These are phyloP conservation scores for Oeneis ivallda DNA, from an alignment of 2,888 invertebrate species.

Conservation along the genomic window DNA sequence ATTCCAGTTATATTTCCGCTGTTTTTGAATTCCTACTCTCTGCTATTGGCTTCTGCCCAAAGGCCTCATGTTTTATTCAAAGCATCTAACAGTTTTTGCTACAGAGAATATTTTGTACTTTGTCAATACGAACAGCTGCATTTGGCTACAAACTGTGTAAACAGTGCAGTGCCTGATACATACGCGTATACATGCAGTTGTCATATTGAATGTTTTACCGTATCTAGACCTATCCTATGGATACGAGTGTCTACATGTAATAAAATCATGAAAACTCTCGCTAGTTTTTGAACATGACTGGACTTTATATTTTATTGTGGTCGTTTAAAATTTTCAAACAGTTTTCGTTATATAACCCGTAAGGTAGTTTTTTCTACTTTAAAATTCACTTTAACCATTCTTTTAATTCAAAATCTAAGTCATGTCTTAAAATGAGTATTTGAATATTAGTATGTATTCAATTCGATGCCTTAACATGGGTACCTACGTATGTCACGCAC, in stretches of 20 bases:
- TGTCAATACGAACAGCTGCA: slow-evolving; percentile 29
- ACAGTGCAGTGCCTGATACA: slow-evolving; percentile 4
- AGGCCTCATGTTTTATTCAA: slow-evolving; percentile 33
- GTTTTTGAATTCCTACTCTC: slow-evolving; percentile 22
- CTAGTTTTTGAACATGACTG: background rate
- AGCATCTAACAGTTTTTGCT: slow-evolving; percentile 28
- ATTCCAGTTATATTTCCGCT: slow-evolving; percentile 12
- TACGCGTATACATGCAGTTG: background rate
- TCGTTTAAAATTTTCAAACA: too few relatives aligned
- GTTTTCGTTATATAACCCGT: too few relatives aligned
- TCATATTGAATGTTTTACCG: background rate
- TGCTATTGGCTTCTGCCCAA: slow-evolving; percentile 24
- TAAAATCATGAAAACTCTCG: background rate
- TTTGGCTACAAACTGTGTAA: slow-evolving; percentile 12
- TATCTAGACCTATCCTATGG: background rate
- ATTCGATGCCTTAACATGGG: too few relatives aligned
- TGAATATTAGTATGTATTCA: too few relatives aligned
- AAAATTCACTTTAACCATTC: too few relatives aligned
- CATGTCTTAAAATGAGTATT: too few relatives aligned
- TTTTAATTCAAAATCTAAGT: too few relatives aligned
- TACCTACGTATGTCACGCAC: too few relatives aligned
- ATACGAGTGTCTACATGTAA: background rate
- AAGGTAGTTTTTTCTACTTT: too few relatives aligned
- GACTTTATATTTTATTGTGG: background rate
- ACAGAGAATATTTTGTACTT: slow-evolving; percentile 29